phyloP scores from a whole-genome alignment of 2,113 vertebrate species.

The Tympanuchus pallidicinctus region DNA sequence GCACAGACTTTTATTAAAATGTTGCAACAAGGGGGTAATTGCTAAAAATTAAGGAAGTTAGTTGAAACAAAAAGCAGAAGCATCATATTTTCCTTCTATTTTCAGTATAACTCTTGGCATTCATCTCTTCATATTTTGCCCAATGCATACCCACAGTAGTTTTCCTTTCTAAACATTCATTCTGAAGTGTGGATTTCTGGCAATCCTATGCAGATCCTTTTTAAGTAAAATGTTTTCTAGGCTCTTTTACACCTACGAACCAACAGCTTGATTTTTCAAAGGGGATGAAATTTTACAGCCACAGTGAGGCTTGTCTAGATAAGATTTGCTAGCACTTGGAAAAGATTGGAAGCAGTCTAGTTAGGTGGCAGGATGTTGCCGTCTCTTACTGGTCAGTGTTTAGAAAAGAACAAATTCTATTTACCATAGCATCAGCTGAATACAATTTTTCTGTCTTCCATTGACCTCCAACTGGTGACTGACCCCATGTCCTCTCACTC shows the following conservation, averaged over 20 bases:
- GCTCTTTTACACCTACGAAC: neutral
- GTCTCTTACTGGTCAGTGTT: constrained; percentile 56
- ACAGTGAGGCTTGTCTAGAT: neutral
- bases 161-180: constrained; percentile 27
- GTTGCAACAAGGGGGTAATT: constrained; percentile 77
- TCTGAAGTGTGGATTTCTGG: neutral
- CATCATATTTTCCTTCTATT: neutral
- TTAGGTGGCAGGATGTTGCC: constrained; percentile 48
- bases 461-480: constrained; percentile 61
- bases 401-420: constrained; percentile 66
- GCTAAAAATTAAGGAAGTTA: constrained; percentile 67
- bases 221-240: neutral
- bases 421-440: constrained; percentile 62
- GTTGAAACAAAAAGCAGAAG: constrained; percentile 54
- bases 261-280: constrained; percentile 19
- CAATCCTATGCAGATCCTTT: neutral
- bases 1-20: constrained; percentile 75
- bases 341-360: constrained; percentile 43
- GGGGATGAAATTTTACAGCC: constrained; percentile 16
- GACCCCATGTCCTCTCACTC: constrained; percentile 20
- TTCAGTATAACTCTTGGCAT: neutral
- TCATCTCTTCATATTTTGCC: neutral
- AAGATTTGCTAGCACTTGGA: constrained; percentile 40
- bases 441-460: constrained; percentile 50
- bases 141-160: neutral